Evolutionary conservation across 2,888 invertebrate species (phyloP).

Genomic region (Eledona agricola): DNA sequence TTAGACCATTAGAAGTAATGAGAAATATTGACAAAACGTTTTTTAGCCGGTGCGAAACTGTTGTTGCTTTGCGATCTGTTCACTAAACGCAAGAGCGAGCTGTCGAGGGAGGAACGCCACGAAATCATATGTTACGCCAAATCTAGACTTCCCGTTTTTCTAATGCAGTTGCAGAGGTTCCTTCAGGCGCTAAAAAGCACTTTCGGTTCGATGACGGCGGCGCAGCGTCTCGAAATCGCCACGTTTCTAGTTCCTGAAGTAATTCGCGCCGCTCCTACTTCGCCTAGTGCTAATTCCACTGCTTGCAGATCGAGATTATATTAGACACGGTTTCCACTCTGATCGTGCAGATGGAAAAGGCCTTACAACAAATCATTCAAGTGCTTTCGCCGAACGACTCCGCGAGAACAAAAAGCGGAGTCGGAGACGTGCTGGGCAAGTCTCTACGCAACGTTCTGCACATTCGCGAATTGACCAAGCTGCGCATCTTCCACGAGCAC

Average conservation of each 20-base stretch:
- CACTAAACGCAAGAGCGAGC: slow-evolving; percentile 69
- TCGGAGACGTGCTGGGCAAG: slow-evolving; percentile 53
- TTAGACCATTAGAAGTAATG: neutral
- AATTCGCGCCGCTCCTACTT: slow-evolving; percentile 27
- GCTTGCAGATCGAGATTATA: slow-evolving; percentile 68
- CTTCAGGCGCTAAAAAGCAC: slow-evolving; percentile 69
- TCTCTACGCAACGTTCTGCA: slow-evolving; percentile 62
- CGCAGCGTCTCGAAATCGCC: slow-evolving; percentile 70
- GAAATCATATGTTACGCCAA: slow-evolving; percentile 74
- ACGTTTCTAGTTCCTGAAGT: slow-evolving; percentile 75
- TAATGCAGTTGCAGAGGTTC: slow-evolving; percentile 70
- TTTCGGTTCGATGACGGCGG: slow-evolving; percentile 66
- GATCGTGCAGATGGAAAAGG: slow-evolving; percentile 68
- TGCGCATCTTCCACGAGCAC: slow-evolving; percentile 67
- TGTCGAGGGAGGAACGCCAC: slow-evolving; percentile 71
- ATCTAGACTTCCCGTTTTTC: slow-evolving; percentile 71
- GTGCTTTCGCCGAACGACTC: slow-evolving; percentile 53
- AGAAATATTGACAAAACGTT: slow-evolving; percentile 1
- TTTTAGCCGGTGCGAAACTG: slow-evolving; percentile 65
- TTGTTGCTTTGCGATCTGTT: slow-evolving; percentile 73
- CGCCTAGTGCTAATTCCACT: slow-evolving; percentile 18
- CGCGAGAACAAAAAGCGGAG: slow-evolving; percentile 46
- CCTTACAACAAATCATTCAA: slow-evolving; percentile 70
- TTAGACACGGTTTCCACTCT: slow-evolving; percentile 69
- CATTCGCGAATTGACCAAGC: slow-evolving; percentile 66